Evolutionary conservation across 1,140 invertebrate species (phyloP), one percentile per base, ranked within the genome.

Genomic region (Drosophila azteca): DNA sequence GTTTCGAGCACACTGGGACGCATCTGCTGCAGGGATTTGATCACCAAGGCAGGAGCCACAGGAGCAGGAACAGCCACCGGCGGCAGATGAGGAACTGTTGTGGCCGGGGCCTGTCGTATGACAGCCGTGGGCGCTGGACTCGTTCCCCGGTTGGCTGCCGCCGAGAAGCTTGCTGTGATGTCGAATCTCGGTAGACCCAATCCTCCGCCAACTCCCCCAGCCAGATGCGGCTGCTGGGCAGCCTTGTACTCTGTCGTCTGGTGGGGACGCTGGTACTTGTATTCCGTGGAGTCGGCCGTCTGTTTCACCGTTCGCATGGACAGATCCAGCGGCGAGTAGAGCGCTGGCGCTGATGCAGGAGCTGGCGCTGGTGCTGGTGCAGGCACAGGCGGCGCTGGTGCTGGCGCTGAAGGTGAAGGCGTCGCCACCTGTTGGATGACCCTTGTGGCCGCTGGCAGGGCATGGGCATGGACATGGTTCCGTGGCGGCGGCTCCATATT

Each of bases 261-360:
- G 11, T 39, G 11, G 5, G 62, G 50, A 4, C 69, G 55, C 49
- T 79, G 79, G 52, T 96, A 95, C 77, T 96, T 95, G 79, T 95
- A 94, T 0, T 95, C 95, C 1, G 96, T 97, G 1, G 96, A 97
- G 91, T 97, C 96, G 0, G 96, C 96, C 1, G 96, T 95, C 41
- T 96, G 96, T 79, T 96, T 95, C 0, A 97, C 95, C 0, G 96
- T 97, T 88, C 97, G 97, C 39, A 97, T 96, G 0, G 96, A 97
- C 11, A 97, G 92, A 91, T 97, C 96, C 48, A 97, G 89, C 0
- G 96, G 96, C 1, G 96, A 96, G 84, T 96, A 62, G 0, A 79
- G 52, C 6, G 67, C 39, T 94, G 93, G 90, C 94, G 65, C 39
- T 8, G 46, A 35, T 6, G 62, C 49, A 2, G 70, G 22, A 3